A percentile compares a stretch with the other conserved stretches of the same genome.
phyloP scores from a whole-genome alignment of 2,797 vertebrate genomes.

The Paedocypris micromegethes region DNA sequence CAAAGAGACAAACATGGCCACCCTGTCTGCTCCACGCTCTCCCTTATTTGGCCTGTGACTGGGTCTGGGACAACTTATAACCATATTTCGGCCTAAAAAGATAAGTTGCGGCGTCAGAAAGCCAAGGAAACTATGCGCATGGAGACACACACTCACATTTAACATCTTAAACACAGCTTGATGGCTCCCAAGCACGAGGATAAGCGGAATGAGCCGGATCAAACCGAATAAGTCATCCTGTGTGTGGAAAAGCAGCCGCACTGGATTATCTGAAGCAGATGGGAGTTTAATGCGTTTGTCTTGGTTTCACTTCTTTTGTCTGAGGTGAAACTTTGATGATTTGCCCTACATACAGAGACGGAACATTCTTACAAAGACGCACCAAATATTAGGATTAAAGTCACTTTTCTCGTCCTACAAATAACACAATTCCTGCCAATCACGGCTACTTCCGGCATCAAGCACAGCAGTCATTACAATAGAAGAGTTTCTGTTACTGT shows the following conservation, averaged over 20 bases:
- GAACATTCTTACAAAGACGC: slow-evolving; percentile 2
- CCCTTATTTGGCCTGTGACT: slow-evolving; percentile 64
- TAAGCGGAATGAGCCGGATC: slow-evolving; percentile 10
- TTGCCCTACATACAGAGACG: slow-evolving; percentile 28
- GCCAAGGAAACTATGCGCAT: slow-evolving; percentile 5
- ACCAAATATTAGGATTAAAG: slow-evolving; percentile 4
- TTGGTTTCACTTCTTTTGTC: slow-evolving; percentile 14
- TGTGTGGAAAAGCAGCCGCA: slow-evolving; percentile 19
- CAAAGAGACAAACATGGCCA: slow-evolving; percentile 55
- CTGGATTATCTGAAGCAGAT: slow-evolving; percentile 30
- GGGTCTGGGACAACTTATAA: slow-evolving; percentile 35
- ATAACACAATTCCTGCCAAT: slow-evolving; percentile 22
- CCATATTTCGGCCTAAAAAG: slow-evolving; percentile 23
- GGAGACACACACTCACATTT: not conserved
- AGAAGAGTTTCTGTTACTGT: slow-evolving; percentile 9
- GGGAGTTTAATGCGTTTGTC: slow-evolving; percentile 30
- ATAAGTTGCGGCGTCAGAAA: slow-evolving; percentile 35
- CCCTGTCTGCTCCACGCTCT: slow-evolving; percentile 40
- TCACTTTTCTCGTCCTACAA: slow-evolving; percentile 20
- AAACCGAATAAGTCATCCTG: slow-evolving; percentile 16
- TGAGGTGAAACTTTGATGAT: slow-evolving; percentile 32
- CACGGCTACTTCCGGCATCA: slow-evolving; percentile 28
- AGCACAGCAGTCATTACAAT: slow-evolving; percentile 18
- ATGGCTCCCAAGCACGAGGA: not conserved
- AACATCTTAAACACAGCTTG: slow-evolving; percentile 8